phyloP scores from a whole-genome alignment of 2,113 vertebrate species.

The Prinia subflava region DNA sequence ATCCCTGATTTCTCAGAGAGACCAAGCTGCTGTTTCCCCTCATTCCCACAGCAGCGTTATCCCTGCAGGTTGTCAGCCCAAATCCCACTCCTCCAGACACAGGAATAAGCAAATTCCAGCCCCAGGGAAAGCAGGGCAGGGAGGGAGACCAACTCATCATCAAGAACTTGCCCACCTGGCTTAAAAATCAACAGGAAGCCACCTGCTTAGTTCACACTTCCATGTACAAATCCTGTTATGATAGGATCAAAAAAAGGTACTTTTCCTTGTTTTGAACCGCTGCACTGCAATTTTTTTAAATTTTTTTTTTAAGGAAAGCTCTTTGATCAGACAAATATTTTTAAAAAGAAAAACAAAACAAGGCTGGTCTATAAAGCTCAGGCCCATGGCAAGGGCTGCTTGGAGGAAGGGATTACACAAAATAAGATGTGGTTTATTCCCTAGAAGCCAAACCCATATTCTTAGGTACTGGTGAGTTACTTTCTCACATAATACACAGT shows the following conservation, averaged over 20 bases:
- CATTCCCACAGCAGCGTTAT: not conserved
- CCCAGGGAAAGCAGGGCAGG: not conserved
- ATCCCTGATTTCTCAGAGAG: not conserved
- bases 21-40: not conserved
- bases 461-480: not conserved
- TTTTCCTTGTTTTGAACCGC: conserved; percentile 55
- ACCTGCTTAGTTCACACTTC: conserved; percentile 46
- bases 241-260: conserved; percentile 27
- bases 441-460: not conserved
- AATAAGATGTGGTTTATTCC: not conserved
- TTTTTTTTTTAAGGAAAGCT: not conserved
- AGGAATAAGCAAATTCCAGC: not conserved
- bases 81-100: not conserved
- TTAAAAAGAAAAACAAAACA: conserved; percentile 30
- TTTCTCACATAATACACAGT: not conserved
- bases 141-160: not conserved
- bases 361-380: not conserved
- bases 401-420: not conserved
- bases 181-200: conserved; percentile 58
- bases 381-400: not conserved
- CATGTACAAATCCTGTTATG: conserved; percentile 54
- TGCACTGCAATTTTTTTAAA: not conserved
- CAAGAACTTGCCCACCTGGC: conserved; percentile 48
- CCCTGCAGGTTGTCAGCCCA: not conserved
- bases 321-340: conserved; percentile 50